Conservation (phyloP, 2,888 invertebrate species). For the Drosophila sordidapex region DNA sequence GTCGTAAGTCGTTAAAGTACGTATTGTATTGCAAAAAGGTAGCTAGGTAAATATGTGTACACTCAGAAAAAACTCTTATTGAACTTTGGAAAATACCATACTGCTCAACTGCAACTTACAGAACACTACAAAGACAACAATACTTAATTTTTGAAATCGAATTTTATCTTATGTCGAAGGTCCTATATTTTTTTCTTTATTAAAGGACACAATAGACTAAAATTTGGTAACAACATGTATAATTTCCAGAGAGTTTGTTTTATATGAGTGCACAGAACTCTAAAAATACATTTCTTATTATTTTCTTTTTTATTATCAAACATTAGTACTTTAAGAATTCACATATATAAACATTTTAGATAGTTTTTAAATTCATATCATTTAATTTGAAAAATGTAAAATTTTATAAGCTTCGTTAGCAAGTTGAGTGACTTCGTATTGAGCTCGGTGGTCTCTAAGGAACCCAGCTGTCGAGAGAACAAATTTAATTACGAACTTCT, state of each 20-base stretch:
- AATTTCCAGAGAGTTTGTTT: no score
- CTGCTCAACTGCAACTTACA: not conserved
- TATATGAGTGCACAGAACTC: no score
- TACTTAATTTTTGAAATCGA: no score
- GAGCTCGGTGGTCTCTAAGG: no score
- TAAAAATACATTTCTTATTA: no score
- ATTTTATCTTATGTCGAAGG: no score
- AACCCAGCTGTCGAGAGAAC: not conserved
- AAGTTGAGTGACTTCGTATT: not conserved
- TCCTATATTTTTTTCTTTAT: no score
- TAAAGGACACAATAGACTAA: no score
- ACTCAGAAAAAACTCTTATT: not conserved
- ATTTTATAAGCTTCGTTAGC: no score
- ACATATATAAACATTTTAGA: not conserved
- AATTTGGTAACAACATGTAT: no score
- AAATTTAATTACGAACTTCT: not conserved
- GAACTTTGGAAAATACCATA: not conserved
- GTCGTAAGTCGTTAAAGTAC: constrained; percentile 1
- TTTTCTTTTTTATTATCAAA: not conserved
- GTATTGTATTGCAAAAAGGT: not conserved
- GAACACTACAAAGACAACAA: no score
- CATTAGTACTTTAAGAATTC: not conserved
- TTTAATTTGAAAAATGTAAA: not conserved
- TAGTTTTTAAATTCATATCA: not conserved
- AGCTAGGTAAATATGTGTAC: not conserved